A percentile compares a stretch with the other conserved stretches of the same genome.
These are phyloP conservation scores for Myotis yumanensis DNA, from an alignment of 2,113 vertebrate species.

Conservation along the genomic window DNA sequence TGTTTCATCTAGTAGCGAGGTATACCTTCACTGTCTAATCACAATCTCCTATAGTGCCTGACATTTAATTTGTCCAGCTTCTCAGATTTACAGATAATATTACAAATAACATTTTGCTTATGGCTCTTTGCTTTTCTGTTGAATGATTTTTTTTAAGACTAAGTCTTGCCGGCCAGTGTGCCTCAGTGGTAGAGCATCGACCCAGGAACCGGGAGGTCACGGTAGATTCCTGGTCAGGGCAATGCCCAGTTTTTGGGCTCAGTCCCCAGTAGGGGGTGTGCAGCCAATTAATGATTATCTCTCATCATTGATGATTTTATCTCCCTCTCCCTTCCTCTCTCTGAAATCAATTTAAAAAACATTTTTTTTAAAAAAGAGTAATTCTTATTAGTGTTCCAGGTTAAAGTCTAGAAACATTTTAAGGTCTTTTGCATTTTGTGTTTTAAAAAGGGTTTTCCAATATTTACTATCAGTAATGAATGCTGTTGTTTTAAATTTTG, in stretches of 20 bases:
- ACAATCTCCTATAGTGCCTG: neutral
- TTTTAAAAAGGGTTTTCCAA: neutral
- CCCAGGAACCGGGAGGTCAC: too few species aligned
- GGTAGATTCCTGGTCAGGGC: too few species aligned
- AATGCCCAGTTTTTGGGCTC: too few species aligned
- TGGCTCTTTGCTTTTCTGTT: neutral
- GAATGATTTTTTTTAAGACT: neutral
- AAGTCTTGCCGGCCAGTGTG: too few species aligned
- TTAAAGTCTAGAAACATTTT: constrained; percentile 33
- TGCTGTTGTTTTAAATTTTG: neutral
- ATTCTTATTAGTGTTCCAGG: neutral
- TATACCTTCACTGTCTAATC: neutral
- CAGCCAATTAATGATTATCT: too few species aligned
- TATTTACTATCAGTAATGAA: neutral
- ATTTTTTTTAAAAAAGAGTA: neutral
- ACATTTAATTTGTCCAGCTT: constrained; percentile 1
- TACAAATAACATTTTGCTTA: neutral
- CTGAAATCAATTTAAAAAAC: too few species aligned
- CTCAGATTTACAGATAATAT: constrained; percentile 9
- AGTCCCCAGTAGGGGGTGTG: too few species aligned
- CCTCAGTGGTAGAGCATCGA: too few species aligned
- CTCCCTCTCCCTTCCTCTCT: too few species aligned
- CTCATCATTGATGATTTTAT: too few species aligned
- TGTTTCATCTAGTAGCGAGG: neutral
- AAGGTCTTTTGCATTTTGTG: neutral